Conservation (phyloP, 2,113 vertebrate species). For the Laterallus jamaicensis region DNA sequence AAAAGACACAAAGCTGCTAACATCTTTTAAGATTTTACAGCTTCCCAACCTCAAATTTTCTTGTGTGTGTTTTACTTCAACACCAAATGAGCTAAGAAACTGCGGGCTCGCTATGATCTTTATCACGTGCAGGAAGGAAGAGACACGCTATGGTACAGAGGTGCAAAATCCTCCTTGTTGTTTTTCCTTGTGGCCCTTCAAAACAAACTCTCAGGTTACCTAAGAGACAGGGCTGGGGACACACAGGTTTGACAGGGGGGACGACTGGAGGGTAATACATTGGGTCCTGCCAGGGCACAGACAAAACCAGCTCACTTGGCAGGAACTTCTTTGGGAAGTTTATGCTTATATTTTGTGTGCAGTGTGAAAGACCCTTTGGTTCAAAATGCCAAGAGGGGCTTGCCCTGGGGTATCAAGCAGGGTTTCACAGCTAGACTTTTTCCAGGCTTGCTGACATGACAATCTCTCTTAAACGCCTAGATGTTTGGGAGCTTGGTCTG, state of each 20-base stretch:
- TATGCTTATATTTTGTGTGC: neutral
- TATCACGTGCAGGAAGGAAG: neutral
- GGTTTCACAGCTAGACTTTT: neutral
- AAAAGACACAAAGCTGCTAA: neutral
- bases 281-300: neutral
- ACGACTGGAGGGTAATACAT: neutral
- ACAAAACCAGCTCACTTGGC: neutral
- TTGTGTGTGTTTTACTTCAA: neutral
- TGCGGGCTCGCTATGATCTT: neutral
- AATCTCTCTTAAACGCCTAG: neutral
- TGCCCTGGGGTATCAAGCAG: neutral
- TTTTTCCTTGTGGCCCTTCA: neutral
- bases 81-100: neutral
- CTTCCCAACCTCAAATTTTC: neutral
- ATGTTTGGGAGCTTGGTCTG: neutral
- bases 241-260: no score
- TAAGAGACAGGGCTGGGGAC: neutral
- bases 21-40: neutral
- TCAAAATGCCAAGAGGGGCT: neutral
- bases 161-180: neutral
- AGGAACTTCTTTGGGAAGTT: neutral
- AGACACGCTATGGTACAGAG: neutral
- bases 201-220: neutral
- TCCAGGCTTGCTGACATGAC: neutral
- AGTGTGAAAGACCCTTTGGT: neutral